Conservation (phyloP, 2,797 vertebrate species). For the Carcharodon carcharias region DNA sequence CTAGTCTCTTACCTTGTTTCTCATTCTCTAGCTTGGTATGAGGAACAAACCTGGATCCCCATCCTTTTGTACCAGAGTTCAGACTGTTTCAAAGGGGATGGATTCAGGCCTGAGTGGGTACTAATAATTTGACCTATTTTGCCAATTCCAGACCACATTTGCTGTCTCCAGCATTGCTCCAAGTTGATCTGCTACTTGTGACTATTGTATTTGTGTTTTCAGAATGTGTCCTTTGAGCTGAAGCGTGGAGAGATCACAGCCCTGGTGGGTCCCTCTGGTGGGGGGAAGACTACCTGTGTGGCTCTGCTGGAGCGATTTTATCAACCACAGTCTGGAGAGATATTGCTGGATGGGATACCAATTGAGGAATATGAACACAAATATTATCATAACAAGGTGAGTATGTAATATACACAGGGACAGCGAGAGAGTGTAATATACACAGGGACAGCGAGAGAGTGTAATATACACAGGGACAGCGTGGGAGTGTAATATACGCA, state of each 20-base stretch:
- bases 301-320: slow-evolving; percentile 69
- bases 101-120: not conserved
- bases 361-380: slow-evolving; percentile 58
- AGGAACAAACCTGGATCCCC: not conserved
- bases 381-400: slow-evolving; percentile 64
- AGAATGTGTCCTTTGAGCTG: slow-evolving; percentile 36
- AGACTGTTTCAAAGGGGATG: too few species aligned
- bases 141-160: not conserved
- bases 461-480: too few species aligned
- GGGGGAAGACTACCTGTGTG: slow-evolving; percentile 69
- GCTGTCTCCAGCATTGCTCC: not conserved
- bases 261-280: slow-evolving; percentile 38
- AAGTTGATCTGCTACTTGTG: not conserved
- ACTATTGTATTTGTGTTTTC: not conserved
- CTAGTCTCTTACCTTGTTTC: not conserved
- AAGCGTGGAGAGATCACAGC: slow-evolving; percentile 13
- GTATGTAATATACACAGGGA: not conserved
- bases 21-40: not conserved
- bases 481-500: too few species aligned
- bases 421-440: not conserved
- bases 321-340: slow-evolving; percentile 57
- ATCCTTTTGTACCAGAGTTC: not conserved
- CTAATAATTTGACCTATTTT: not conserved
- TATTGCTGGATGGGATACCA: slow-evolving; percentile 55
- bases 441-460: too few species aligned